These are phyloP conservation scores for Gallinago jamesoni DNA, from an alignment of 2,113 vertebrate species.

Conservation along the genomic window DNA sequence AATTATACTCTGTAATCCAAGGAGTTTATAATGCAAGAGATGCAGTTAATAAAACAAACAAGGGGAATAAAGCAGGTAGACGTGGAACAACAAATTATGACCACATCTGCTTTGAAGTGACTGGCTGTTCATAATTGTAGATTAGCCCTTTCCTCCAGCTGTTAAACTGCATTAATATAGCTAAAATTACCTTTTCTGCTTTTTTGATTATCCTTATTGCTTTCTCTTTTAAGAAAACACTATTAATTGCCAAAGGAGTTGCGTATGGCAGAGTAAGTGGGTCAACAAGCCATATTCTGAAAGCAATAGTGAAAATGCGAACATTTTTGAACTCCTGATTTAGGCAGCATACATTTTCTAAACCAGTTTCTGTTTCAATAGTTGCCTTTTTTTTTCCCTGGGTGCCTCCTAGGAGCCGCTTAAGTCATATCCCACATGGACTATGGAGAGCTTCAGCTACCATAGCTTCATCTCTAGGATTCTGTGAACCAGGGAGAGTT, in stretches of 20 bases:
- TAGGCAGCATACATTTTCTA: background rate
- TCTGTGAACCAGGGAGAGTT: background rate
- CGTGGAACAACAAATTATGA: background rate
- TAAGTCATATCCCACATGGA: background rate
- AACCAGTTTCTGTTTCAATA: background rate
- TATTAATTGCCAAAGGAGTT: background rate
- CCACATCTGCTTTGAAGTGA: background rate
- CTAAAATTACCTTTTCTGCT: slow-evolving; percentile 1
- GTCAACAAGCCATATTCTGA: background rate
- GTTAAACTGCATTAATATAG: background rate
- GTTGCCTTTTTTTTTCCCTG: background rate
- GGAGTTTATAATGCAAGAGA: background rate
- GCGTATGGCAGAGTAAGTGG: background rate
- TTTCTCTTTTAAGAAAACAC: background rate
- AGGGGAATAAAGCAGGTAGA: background rate
- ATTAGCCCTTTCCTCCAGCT: background rate
- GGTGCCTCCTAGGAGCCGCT: background rate
- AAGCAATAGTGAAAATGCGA: background rate
- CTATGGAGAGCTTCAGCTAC: background rate
- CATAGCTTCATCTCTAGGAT: background rate
- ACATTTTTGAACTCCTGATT: background rate
- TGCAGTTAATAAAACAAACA: background rate
- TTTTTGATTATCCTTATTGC: background rate
- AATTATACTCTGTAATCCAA: background rate
- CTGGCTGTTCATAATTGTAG: background rate